A percentile compares a stretch with the other conserved stretches of the same genome.
Evolutionary conservation across 2,888 invertebrate genomes (phyloP).

Genomic region (Nomada flava): DNA sequence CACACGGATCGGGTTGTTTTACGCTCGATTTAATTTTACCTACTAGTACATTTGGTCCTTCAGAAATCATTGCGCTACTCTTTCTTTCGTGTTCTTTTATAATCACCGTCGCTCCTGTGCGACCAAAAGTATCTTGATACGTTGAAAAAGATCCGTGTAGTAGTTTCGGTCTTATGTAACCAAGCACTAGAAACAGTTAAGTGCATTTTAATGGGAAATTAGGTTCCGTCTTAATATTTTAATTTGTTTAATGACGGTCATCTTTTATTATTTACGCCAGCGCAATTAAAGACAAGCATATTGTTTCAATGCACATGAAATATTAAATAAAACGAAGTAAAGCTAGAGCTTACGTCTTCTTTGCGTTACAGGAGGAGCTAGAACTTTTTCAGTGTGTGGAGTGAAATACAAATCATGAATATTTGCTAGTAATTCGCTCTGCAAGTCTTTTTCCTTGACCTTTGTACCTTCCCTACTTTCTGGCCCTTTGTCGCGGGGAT

Average conservation of each 20-base stretch:
- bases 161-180: slow-evolving; percentile 71
- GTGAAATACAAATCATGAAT: slow-evolving; percentile 70
- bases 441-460: slow-evolving; percentile 57
- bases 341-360: slow-evolving; percentile 70
- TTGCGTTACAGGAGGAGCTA: slow-evolving; percentile 70
- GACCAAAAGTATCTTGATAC: slow-evolving; percentile 75
- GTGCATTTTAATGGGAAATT: background rate
- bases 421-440: slow-evolving; percentile 71
- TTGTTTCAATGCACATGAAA: too few species aligned
- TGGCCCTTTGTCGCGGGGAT: background rate
- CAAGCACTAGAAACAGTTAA: slow-evolving; percentile 68
- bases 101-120: slow-evolving; percentile 74
- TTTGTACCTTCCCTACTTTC: background rate
- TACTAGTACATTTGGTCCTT: background rate
- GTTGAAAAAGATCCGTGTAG: slow-evolving; percentile 70
- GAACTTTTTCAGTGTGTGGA: slow-evolving; percentile 66
- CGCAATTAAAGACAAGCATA: too few species aligned
- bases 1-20: background rate
- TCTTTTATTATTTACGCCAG: too few species aligned
- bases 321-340: background rate
- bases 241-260: too few species aligned
- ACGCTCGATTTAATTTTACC: background rate
- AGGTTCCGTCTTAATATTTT: background rate
- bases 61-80: background rate
- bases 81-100: slow-evolving; percentile 39